These are phyloP conservation scores for Arion vulgaris DNA, from an alignment of 1,140 invertebrate species.

Conservation along the genomic window DNA sequence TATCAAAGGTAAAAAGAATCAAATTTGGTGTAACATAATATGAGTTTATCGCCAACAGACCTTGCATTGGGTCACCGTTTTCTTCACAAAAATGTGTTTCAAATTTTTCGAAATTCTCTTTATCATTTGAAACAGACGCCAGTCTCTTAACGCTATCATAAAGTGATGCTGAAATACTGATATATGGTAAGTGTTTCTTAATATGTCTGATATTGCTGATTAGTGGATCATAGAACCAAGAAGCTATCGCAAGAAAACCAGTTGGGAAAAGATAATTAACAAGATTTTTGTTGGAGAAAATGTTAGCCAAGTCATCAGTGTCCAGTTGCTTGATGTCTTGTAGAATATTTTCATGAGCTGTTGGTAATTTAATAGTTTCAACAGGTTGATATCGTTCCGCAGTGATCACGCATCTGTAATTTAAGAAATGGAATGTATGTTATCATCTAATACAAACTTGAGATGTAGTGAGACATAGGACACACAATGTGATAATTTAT, in stretches of 20 bases:
- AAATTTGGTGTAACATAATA: background rate
- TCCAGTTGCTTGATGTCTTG: background rate
- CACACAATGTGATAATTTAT: too few species aligned
- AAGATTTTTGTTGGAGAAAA: background rate
- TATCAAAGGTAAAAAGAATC: background rate
- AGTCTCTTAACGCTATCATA: background rate
- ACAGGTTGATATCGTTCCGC: too few species aligned
- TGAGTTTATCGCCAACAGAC: background rate
- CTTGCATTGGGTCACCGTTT: background rate
- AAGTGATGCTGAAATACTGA: background rate
- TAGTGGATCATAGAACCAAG: background rate
- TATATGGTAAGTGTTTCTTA: background rate
- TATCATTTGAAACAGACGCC: background rate
- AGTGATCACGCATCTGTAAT: too few species aligned
- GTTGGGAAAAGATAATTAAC: background rate
- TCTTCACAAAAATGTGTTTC: too few species aligned
- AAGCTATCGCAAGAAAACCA: background rate
- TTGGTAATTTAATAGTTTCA: too few species aligned
- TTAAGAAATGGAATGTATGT: too few species aligned
- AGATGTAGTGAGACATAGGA: too few species aligned
- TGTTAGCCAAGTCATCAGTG: background rate
- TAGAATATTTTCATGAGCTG: background rate
- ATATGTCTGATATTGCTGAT: background rate
- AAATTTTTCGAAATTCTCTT: background rate
- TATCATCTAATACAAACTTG: too few species aligned